A percentile compares a stretch with the other conserved stretches of the same genome.
phyloP scores from a whole-genome alignment of 1,140 invertebrate genomes.

The Bombus difficillimus region DNA sequence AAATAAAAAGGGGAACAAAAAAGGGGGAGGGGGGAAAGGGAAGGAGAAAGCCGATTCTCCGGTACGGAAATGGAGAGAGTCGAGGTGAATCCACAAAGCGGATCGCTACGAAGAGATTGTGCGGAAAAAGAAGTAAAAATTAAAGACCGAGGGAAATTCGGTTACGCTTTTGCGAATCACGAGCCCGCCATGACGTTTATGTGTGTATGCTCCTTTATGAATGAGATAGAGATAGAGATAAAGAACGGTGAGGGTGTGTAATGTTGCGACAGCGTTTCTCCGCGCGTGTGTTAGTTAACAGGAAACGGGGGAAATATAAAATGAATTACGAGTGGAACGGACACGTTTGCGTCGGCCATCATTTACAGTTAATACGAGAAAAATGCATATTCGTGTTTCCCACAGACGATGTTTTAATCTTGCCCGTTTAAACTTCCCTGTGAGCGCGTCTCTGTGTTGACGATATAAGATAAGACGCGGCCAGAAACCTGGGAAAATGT shows the following conservation, averaged over 20 bases:
- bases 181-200: neutral
- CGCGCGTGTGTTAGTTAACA: constrained; percentile 1
- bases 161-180: constrained; percentile 37
- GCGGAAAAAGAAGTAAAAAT: constrained; percentile 26
- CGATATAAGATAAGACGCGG: constrained; percentile 8
- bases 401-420: constrained; percentile 41
- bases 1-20: neutral
- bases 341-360: constrained; percentile 34
- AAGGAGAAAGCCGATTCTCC: neutral
- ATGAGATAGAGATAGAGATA: neutral
- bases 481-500: neutral
- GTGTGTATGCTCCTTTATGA: neutral
- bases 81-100: constrained; percentile 7
- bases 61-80: constrained; percentile 12
- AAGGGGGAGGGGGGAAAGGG: neutral
- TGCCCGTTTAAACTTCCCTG: neutral
- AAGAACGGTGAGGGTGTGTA: neutral
- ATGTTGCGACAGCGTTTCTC: neutral
- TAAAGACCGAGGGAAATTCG: constrained; percentile 35
- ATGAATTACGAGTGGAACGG: constrained; percentile 43
- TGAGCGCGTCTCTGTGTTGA: neutral
- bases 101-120: constrained; percentile 4
- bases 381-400: constrained; percentile 21
- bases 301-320: constrained; percentile 47
- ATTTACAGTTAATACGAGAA: constrained; percentile 39